Base-by-base conservation (phyloP, 2,888 invertebrate species). In the Xestia rhomboidea region DNA sequence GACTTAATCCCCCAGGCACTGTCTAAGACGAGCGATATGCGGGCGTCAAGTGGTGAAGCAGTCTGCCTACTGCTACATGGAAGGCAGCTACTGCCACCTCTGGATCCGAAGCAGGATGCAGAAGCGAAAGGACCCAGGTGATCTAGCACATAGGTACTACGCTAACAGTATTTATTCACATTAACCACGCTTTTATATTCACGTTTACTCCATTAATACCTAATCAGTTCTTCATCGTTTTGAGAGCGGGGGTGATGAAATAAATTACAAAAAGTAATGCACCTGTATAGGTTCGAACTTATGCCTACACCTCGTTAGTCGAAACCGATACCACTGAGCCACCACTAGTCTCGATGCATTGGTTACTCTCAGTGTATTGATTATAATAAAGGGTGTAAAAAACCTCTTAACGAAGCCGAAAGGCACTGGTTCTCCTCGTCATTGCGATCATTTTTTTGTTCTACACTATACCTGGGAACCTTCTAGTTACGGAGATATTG, bases 31-130 rank as follows among this genome's bases (percentile, higher is more conserved):
- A 1, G 97, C 97, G 18, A 97, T 98, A 87, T 99, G 99, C 90
- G 98, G 98, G 2, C 97, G 97, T 66, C 98, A 98, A 91, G 97
- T 98, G 60, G 97, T 99, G 73, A 97, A 98, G 81, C 98, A 99
- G 94, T 98, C 98, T 11, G 98, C 99, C 5, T 98, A 98, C 91
- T 99, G 99, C 92, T 98, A 98, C 92, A 97, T 98, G 62, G 98
- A 98, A 85, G 98, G 98, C 72, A 98, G 98, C 74, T 97, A 97
- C 90, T 99, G 99, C 92, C 98, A 99, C 92, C 97, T 97, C 76
- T 98, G 98, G 97, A 96, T 97, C 44, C 91, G 94, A 2, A 92
- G 88, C 79, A 94, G 92, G 82, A 94, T 96, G 95, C 95, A 95
- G 89, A 93, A 93, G 88, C 93, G 96, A 88, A 95, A 95, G 95